phyloP scores from a whole-genome alignment of 2,888 invertebrate genomes.

The Cephus pygmeus region DNA sequence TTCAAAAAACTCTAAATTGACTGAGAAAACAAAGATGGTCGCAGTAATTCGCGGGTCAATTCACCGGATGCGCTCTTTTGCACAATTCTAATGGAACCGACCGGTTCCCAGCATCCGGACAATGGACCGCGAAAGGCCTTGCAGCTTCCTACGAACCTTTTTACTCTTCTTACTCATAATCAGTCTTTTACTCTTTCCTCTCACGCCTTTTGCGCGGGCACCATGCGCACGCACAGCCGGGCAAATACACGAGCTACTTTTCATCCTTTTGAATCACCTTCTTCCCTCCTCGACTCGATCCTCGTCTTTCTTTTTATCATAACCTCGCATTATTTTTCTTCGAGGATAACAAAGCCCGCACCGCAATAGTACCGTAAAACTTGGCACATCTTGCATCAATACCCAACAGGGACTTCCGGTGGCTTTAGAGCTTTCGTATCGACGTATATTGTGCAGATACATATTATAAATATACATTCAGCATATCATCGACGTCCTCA shows the following conservation, averaged over 20 bases:
- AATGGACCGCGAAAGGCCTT: slow-evolving; percentile 32
- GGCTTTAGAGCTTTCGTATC: background rate
- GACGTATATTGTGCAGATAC: background rate
- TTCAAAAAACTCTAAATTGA: background rate
- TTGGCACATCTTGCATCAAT: background rate
- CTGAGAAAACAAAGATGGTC: background rate
- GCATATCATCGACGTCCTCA: background rate
- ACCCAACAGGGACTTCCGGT: background rate
- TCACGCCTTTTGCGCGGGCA: slow-evolving; percentile 23
- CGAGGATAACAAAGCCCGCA: slow-evolving; percentile 1
- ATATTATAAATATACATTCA: background rate
- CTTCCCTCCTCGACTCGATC: slow-evolving; percentile 12
- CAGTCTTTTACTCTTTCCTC: slow-evolving; percentile 33
- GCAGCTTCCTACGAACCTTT: slow-evolving; percentile 29
- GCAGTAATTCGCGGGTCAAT: background rate
- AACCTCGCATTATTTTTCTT: slow-evolving; percentile 15
- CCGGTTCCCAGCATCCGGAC: slow-evolving; percentile 39
- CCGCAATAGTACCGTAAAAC: background rate
- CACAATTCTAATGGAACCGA: slow-evolving; percentile 22
- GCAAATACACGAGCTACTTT: background rate
- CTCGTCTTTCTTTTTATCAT: slow-evolving; percentile 18
- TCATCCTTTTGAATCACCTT: slow-evolving; percentile 11
- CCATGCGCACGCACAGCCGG: background rate
- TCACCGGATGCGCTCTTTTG: background rate
- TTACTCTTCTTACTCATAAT: slow-evolving; percentile 23